Conservation (phyloP, 1,140 invertebrate genomes). For the Conus ventricosus region DNA sequence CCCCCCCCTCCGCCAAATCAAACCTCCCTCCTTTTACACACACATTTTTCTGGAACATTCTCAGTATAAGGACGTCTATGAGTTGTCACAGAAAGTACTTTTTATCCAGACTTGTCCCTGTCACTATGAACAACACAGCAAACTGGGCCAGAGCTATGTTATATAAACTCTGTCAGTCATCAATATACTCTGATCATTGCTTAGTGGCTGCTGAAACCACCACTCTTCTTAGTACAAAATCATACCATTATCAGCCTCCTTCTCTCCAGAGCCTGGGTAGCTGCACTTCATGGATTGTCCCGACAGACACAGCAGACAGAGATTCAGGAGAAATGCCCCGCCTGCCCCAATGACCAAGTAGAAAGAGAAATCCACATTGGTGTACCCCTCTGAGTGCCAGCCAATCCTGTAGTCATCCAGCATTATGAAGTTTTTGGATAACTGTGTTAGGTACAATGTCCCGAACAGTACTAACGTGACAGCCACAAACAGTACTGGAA, state of each 20-base stretch:
- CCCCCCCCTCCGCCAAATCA: no score
- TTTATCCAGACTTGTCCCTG: no score
- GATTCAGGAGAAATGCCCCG: conserved; percentile 84
- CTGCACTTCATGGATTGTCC: conserved; percentile 58
- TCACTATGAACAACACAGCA: no score
- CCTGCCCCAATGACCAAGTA: conserved; percentile 86
- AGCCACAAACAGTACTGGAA: conserved; percentile 83
- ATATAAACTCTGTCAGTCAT: no score
- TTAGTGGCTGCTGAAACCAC: background rate
- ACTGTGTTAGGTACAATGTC: conserved; percentile 83
- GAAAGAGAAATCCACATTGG: conserved; percentile 86
- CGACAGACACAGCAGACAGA: conserved; percentile 82
- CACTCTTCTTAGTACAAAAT: conserved; percentile 63
- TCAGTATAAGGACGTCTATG: no score
- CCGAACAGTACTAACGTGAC: conserved; percentile 84
- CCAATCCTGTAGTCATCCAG: conserved; percentile 81
- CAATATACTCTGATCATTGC: no score
- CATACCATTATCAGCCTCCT: conserved; percentile 67
- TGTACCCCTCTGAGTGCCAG: conserved; percentile 84
- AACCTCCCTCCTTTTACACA: no score
- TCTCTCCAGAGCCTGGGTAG: conserved; percentile 59
- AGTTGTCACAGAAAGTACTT: no score
- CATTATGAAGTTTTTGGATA: conserved; percentile 86
- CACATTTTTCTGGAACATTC: no score
- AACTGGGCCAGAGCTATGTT: no score